Evolutionary conservation across 2,888 invertebrate species (phyloP), one percentile per base, ranked within the genome.

Genomic region (Pseudococcus viburni): DNA sequence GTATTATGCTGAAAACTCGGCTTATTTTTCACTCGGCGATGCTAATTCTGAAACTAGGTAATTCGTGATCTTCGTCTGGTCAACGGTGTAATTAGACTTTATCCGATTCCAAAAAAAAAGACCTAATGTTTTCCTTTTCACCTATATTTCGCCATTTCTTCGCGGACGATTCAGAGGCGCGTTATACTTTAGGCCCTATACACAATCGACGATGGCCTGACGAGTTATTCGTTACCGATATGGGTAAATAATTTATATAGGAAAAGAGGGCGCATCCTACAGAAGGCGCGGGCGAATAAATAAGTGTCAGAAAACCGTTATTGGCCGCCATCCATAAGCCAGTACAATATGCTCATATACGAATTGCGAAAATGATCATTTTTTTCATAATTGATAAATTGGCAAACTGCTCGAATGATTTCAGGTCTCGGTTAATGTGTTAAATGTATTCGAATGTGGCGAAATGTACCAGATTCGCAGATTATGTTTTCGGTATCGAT

Each of bases 231-330:
- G 46, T 83, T 83, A 83, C 80, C 39, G 42, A 83, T 83, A 83
- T 22, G 80, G 46, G 73, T 33, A 33, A 73, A 73, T 73, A 64
- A 11, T 64, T 64, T 22, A 64, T 64, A 33, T 33, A 39, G 17
- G 80, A 83, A 83, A 83, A 83, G 80, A 83, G 80, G 80, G 80
- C 80, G 80, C 46, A 83, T 46, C 80, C 80, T 46, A 83, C 80
- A 83, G 80, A 83, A 11, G 46, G 80, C 80, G 80, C 80, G 80
- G 80, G 80, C 80, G 80, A 64, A 64, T 46, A 46, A 83, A 83
- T 46, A 83, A 83, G 46, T 83, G 80, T 83, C 80, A 73, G 73
- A 15, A 73, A 73, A 73, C 73, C 73, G 73, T 73, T 73, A 73
- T 33, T 73, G 80, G 46, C 80, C 80, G 80, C 46, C 33, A 83